Evolutionary conservation across 2,113 vertebrate genomes (phyloP).

Genomic region (Asarcornis scutulata): DNA sequence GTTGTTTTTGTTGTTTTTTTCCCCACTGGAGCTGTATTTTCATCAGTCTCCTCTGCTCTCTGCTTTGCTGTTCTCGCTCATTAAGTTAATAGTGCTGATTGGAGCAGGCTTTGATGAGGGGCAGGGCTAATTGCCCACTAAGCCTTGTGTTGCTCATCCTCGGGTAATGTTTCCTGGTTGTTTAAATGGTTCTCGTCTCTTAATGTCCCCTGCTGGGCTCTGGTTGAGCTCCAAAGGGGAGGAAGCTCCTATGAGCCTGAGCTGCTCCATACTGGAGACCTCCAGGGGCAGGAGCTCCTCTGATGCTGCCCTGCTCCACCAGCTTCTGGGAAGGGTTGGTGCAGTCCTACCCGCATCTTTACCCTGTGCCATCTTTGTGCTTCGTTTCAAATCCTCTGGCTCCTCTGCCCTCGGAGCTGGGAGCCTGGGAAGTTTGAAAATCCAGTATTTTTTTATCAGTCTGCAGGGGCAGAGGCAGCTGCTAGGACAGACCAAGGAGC

Average conservation of each 20-base stretch:
- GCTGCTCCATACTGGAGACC: neutral
- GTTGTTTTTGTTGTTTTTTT: neutral
- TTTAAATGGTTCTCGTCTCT: neutral
- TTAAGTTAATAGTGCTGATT: neutral
- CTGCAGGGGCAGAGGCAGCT: slow-evolving; percentile 7
- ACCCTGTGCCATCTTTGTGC: neutral
- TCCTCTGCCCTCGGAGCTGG: neutral
- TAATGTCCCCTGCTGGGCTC: neutral
- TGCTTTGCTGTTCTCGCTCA: neutral
- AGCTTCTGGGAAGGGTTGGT: neutral
- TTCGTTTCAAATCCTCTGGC: neutral
- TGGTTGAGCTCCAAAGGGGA: neutral
- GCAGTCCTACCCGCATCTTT: neutral
- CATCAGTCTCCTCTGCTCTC: neutral
- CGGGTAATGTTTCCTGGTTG: neutral
- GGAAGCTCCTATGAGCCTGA: rapidly evolving
- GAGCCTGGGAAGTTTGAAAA: neutral
- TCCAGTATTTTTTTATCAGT: neutral
- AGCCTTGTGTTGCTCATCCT: neutral
- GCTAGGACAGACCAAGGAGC: neutral
- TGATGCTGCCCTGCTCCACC: neutral
- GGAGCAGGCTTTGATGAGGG: neutral
- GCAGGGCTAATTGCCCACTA: neutral
- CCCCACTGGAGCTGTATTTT: neutral
- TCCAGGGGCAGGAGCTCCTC: neutral